Evolutionary conservation across 2,113 vertebrate genomes (phyloP), one percentile per base, ranked within the genome.

Genomic region (Mormyrus iriodes): DNA sequence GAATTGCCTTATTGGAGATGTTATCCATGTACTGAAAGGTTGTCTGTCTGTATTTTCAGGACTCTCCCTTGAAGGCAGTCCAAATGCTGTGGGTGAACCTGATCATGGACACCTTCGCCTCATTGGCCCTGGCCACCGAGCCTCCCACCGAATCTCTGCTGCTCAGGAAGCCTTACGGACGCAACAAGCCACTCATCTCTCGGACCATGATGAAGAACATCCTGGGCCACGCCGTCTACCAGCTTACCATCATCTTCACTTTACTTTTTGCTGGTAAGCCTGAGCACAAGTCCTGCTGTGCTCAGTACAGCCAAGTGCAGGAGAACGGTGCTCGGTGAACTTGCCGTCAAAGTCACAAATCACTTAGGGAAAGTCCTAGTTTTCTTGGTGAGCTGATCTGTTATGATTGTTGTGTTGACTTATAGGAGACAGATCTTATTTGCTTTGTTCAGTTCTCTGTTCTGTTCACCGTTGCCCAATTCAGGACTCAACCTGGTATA

Each of bases 151-250:
- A 99, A 92, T 95, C 98, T 61, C 97, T 99, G 90, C 95, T 99
- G 92, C 95, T 99, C 85, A 94, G 98, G 91, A 98, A 97, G 94
- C 98, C 98, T 69, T 99, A 99, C 42, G 98, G 98, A 90, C 97
- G 98, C 94, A 99, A 99, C 94, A 99, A 99, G 95, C 98, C 98
- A 90, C 95, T 99, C 92, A 98, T 99, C 93, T 99, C 98, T 79
- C 97, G 97, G 92, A 99, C 98, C 1, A 99, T 99, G 98, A 99
- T 99, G 98, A 99, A 99, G 95, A 99, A 99, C 92, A 99, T 99
- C 90, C 94, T 99, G 93, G 98, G 98, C 73, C 98, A 99, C 88
- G 98, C 96, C 0, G 97, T 99, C 91, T 99, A 97, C 94, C 98
- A 99, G 90, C 97, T 99, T 0, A 92, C 97, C 21, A 97, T 98